phyloP scores from a whole-genome alignment of 1,140 invertebrate genomes.

The Lepidurus packardi region DNA sequence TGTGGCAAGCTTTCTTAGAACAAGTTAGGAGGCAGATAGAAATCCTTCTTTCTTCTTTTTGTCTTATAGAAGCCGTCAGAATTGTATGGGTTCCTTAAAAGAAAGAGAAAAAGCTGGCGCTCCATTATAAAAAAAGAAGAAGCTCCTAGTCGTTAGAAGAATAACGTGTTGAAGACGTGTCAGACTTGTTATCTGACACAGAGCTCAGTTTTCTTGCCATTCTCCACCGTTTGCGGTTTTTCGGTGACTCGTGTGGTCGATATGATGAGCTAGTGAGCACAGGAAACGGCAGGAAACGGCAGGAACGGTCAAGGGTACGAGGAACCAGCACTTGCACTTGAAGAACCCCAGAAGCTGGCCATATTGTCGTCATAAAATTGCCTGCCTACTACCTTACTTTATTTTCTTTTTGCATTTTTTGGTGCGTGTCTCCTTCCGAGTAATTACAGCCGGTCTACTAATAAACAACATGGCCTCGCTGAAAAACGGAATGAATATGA shows the following conservation, averaged over 20 bases:
- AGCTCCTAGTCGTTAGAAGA: neutral
- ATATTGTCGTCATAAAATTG: conserved; percentile 5
- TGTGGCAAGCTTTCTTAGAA: neutral
- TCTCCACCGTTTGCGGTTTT: neutral
- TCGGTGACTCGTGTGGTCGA: conserved; percentile 4
- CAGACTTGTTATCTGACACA: conserved; percentile 11
- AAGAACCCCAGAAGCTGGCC: conserved; percentile 3
- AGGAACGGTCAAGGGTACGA: neutral
- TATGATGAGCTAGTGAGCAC: neutral
- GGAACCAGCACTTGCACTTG: conserved; percentile 7
- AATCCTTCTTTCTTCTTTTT: neutral
- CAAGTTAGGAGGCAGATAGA: neutral
- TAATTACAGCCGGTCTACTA: neutral
- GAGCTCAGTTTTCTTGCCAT: conserved; percentile 3
- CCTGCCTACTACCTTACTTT: neutral
- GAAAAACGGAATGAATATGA: neutral
- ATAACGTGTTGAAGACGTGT: conserved; percentile 18
- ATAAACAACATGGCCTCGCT: neutral
- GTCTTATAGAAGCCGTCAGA: neutral
- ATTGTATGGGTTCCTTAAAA: neutral
- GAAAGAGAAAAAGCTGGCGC: neutral
- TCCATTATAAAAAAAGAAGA: neutral
- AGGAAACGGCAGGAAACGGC: neutral
- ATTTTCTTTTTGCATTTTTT: neutral
- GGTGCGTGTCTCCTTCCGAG: neutral